Conservation (phyloP, 1,140 invertebrate genomes). For the Magallana angulata region DNA sequence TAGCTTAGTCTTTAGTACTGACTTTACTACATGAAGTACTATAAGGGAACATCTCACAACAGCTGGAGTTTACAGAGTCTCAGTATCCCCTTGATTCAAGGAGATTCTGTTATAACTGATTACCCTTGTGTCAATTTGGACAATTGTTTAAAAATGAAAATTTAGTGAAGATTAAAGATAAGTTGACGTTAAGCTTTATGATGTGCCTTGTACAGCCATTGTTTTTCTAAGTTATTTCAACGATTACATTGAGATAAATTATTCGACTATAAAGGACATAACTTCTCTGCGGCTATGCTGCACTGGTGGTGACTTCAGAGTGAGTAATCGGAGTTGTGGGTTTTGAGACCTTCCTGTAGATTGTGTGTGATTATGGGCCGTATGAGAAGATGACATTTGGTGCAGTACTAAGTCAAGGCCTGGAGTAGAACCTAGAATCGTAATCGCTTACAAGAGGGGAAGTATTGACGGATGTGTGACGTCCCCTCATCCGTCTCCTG, state of each 20-base stretch:
- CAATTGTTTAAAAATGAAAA: too few relatives aligned
- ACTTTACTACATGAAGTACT: not conserved
- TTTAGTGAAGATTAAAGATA: too few relatives aligned
- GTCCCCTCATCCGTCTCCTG: not conserved
- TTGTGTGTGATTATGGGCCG: not conserved
- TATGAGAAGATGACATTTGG: not conserved
- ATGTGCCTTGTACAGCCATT: too few relatives aligned
- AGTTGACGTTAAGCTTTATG: too few relatives aligned
- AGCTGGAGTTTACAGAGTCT: not conserved
- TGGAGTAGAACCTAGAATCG: not conserved
- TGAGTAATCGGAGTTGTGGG: not conserved
- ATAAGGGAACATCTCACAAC: not conserved
- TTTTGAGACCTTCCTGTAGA: conserved; percentile 19
- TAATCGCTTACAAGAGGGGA: conserved; percentile 15
- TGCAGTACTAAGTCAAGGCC: conserved; percentile 1
- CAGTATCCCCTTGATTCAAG: too few relatives aligned
- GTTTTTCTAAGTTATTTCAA: not conserved
- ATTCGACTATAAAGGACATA: not conserved
- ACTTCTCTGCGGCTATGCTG: not conserved
- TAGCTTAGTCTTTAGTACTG: not conserved
- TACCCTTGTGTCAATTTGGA: too few relatives aligned
- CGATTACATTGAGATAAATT: not conserved
- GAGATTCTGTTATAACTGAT: too few relatives aligned
- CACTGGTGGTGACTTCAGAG: not conserved
- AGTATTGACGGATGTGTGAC: conserved; percentile 21